These are phyloP conservation scores for Porites australiensis DNA, from an alignment of 64 coral and sea anemone species.

Conservation along the genomic window DNA sequence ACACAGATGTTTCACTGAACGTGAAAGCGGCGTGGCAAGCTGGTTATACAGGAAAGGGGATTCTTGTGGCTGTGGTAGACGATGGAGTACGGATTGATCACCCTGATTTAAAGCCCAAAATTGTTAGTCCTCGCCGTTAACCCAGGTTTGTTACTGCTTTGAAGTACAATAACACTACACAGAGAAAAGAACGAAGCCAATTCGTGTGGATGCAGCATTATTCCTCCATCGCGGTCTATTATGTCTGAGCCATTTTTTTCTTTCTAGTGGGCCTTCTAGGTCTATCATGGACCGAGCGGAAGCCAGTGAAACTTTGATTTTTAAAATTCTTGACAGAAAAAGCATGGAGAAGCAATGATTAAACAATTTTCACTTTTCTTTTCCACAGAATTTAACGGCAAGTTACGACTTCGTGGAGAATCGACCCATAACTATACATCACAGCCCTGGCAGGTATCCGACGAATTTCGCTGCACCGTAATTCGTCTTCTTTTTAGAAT, in stretches of 20 bases:
- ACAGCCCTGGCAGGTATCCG: background rate
- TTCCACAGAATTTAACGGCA: conserved; percentile 11
- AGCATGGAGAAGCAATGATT: no score
- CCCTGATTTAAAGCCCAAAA: background rate
- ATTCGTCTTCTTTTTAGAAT: no score
- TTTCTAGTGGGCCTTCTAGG: no score
- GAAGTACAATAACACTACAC: no score
- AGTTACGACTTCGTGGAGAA: conserved; percentile 37
- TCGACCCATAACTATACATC: background rate
- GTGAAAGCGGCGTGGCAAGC: background rate
- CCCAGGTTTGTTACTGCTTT: no score
- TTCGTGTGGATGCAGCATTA: background rate
- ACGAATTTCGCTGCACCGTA: no score
- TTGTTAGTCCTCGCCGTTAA: background rate
- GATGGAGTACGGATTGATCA: conserved; percentile 8
- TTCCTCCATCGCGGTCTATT: no score
- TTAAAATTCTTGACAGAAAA: no score
- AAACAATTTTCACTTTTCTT: background rate
- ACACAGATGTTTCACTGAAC: background rate
- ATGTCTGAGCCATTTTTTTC: no score
- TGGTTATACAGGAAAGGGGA: background rate
- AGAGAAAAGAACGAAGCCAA: background rate
- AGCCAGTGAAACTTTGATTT: no score
- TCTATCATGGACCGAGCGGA: no score
- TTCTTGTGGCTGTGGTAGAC: conserved; percentile 44